Conservation (phyloP, 2,888 invertebrate genomes). For the Panopea generosa region DNA sequence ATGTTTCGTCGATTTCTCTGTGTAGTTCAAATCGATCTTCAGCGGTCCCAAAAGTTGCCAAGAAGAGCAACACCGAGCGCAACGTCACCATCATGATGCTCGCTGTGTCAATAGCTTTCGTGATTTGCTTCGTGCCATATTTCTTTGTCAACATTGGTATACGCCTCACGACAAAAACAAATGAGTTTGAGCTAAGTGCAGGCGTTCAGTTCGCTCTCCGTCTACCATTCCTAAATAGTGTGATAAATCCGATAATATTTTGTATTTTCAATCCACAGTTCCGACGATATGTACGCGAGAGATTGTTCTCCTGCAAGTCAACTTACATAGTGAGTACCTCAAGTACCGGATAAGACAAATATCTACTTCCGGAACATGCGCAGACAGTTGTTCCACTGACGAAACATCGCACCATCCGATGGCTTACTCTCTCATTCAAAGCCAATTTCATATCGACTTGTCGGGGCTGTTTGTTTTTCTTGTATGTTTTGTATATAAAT, state of each 20-base stretch:
- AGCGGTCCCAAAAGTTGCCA: background rate
- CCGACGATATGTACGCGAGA: background rate
- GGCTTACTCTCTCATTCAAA: no score
- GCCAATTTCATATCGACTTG: no score
- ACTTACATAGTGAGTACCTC: no score
- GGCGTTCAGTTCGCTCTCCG: slow-evolving; percentile 33
- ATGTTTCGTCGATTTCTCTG: no score
- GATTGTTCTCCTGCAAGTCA: no score
- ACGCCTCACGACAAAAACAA: background rate
- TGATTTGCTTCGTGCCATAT: slow-evolving; percentile 42
- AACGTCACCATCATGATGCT: slow-evolving; percentile 50
- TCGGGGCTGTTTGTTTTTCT: no score
- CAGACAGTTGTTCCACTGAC: no score
- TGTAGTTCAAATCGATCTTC: no score
- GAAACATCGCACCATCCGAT: no score
- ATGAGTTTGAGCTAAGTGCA: slow-evolving; percentile 20
- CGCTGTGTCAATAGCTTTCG: slow-evolving; percentile 39
- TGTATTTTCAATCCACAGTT: slow-evolving; percentile 49
- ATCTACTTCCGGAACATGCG: no score
- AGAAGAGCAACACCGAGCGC: slow-evolving; percentile 25
- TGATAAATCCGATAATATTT: slow-evolving; percentile 52
- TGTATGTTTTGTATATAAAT: no score
- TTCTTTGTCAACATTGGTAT: slow-evolving; percentile 32
- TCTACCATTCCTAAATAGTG: slow-evolving; percentile 49
- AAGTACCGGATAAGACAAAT: no score